Conservation (phyloP, 2,888 invertebrate genomes). For the Orchestes rusci region DNA sequence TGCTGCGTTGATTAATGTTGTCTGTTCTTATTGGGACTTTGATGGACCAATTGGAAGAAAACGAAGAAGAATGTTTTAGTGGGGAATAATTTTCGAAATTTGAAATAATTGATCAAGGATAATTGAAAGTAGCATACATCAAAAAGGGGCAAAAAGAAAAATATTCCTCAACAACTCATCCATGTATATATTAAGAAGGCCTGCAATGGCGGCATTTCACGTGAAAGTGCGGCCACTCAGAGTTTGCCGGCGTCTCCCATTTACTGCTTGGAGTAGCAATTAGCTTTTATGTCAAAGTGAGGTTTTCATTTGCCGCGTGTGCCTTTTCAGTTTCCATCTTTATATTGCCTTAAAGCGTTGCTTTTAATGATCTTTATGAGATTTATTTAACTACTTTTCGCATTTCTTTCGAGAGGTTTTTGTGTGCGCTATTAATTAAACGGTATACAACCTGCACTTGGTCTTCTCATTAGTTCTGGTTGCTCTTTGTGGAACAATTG, state of each 20-base stretch:
- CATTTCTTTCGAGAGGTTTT: constrained; percentile 22
- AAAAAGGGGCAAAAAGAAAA: too few species aligned
- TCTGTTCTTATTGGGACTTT: too few species aligned
- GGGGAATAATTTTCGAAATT: too few species aligned
- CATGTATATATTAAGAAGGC: constrained; percentile 24
- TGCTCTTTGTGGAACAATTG: too few species aligned
- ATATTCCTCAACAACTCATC: constrained; percentile 26
- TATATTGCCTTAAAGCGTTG: constrained; percentile 21
- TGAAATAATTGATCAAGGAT: too few species aligned
- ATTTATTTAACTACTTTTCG: constrained; percentile 28
- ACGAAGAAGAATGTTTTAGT: too few species aligned
- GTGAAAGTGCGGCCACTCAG: constrained; percentile 32
- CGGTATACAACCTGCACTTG: too few species aligned
- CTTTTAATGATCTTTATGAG: constrained; percentile 26
- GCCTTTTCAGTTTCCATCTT: constrained; percentile 28
- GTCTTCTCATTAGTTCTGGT: too few species aligned
- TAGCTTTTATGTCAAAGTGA: constrained; percentile 42
- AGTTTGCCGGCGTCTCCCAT: constrained; percentile 40
- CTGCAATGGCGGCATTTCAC: constrained; percentile 27
- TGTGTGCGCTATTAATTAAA: constrained; percentile 29
- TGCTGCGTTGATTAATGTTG: too few species aligned
- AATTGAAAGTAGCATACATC: too few species aligned
- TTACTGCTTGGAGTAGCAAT: constrained; percentile 44
- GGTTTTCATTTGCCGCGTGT: constrained; percentile 33
- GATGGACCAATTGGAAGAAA: too few species aligned